Conservation (phyloP, 2,113 vertebrate species). For the Hippocampus barbouri region DNA sequence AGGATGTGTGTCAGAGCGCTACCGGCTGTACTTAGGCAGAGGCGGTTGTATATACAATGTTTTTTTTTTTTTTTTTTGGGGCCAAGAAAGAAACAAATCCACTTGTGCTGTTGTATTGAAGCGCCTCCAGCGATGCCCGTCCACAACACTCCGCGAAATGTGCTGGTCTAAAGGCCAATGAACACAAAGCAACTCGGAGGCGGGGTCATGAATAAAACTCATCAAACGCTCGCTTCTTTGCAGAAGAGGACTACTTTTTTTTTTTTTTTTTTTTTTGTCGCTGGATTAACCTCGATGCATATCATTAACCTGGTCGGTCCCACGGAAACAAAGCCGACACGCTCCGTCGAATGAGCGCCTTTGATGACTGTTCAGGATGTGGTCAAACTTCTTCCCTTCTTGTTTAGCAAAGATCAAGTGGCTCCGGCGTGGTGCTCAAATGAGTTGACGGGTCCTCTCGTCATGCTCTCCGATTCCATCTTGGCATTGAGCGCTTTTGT, state of each 20-base stretch:
- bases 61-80: too few relatives aligned
- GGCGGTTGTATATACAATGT: too few relatives aligned
- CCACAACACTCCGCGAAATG: background rate
- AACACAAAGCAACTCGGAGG: background rate
- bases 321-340: background rate
- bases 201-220: background rate
- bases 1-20: background rate
- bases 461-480: slow-evolving; percentile 3
- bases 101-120: background rate
- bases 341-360: background rate
- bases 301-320: slow-evolving; percentile 51
- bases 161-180: background rate
- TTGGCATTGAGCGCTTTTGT: slow-evolving; percentile 7
- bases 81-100: background rate
- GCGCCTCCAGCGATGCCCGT: background rate
- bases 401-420: background rate
- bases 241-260: slow-evolving; percentile 15
- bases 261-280: slow-evolving; percentile 1
- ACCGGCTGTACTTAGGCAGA: background rate
- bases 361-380: background rate
- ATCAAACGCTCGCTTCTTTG: background rate
- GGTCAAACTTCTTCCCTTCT: background rate
- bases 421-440: background rate
- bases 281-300: slow-evolving; percentile 47
- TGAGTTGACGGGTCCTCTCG: slow-evolving; percentile 3